A percentile compares a stretch with the other conserved stretches of the same genome.
Evolutionary conservation across 30 jellyfish, hydroid and myxozoan genomes (phyloP).

Genomic region (Rhopilema esculentum): DNA sequence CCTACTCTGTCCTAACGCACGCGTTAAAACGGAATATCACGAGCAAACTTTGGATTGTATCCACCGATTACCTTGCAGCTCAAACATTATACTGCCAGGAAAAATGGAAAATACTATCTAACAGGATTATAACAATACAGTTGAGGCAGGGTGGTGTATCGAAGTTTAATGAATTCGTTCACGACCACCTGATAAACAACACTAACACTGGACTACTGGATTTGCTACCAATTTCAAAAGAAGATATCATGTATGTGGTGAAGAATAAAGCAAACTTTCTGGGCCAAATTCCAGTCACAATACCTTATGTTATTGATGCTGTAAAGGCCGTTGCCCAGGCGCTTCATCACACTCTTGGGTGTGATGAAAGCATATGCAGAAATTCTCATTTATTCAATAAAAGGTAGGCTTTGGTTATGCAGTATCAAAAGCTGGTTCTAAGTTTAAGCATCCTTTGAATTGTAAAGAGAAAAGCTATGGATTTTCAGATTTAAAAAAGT

Average conservation of each 20-base stretch:
- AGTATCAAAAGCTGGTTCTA: neutral
- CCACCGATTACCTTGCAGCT: constrained; percentile 26
- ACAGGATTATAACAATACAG: constrained; percentile 15
- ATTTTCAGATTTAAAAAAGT: too few relatives aligned
- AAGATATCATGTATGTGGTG: neutral
- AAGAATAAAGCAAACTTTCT: neutral
- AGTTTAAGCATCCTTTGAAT: too few relatives aligned
- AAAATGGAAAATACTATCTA: neutral
- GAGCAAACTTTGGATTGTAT: constrained; percentile 48
- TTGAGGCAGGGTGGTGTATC: neutral
- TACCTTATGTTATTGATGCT: constrained; percentile 81
- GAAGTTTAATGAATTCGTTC: constrained; percentile 1
- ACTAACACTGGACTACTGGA: neutral
- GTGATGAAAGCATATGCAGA: constrained; percentile 9
- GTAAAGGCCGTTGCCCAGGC: constrained; percentile 82
- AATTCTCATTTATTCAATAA: neutral
- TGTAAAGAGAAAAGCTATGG: too few relatives aligned
- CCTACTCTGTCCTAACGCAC: constrained; percentile 1
- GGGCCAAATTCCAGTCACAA: constrained; percentile 6
- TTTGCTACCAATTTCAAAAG: constrained; percentile 6
- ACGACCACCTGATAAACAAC: neutral
- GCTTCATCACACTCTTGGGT: constrained; percentile 27
- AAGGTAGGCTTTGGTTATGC: constrained; percentile 10
- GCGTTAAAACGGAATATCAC: constrained; percentile 9
- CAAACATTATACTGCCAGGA: neutral